Evolutionary conservation across 2,797 vertebrate species (phyloP).

Genomic region (Sebastes trivittatus): DNA sequence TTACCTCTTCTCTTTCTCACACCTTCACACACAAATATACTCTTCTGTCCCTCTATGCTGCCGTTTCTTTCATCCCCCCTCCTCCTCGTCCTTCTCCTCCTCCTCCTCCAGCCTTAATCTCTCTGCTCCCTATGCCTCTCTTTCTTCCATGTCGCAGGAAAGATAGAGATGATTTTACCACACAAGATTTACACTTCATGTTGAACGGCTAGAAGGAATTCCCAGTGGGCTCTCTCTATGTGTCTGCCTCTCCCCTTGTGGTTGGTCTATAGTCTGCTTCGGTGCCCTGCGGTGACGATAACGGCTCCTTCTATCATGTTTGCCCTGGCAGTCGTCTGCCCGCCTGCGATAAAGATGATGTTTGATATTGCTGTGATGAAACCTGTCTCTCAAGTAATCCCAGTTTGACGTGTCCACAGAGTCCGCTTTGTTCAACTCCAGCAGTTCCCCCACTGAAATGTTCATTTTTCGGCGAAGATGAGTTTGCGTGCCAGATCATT

Average conservation of each 20-base stretch:
- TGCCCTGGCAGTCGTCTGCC: neutral
- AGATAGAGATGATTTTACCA: conserved; percentile 54
- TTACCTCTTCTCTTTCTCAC: neutral
- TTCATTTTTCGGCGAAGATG: neutral
- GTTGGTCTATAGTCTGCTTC: conserved; percentile 5
- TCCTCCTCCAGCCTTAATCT: conserved; percentile 18
- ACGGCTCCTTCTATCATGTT: conserved; percentile 17
- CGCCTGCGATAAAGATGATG: conserved; percentile 42
- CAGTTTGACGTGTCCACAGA: conserved; percentile 13
- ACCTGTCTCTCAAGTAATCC: conserved; percentile 38
- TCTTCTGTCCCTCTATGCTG: neutral
- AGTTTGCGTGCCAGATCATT: neutral
- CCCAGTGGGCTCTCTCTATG: conserved; percentile 7
- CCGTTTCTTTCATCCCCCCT: neutral
- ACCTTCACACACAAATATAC: neutral
- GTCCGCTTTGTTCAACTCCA: conserved; percentile 4
- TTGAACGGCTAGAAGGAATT: conserved; percentile 9
- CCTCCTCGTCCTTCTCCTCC: neutral
- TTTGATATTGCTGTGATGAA: conserved; percentile 41
- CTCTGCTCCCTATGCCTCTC: conserved; percentile 1
- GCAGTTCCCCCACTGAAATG: neutral
- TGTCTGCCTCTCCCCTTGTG: neutral
- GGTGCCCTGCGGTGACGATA: neutral
- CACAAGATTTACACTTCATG: conserved; percentile 16
- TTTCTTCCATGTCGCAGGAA: conserved; percentile 8